Evolutionary conservation across 2,888 invertebrate species (phyloP).

Genomic region (Oscheius onirici): DNA sequence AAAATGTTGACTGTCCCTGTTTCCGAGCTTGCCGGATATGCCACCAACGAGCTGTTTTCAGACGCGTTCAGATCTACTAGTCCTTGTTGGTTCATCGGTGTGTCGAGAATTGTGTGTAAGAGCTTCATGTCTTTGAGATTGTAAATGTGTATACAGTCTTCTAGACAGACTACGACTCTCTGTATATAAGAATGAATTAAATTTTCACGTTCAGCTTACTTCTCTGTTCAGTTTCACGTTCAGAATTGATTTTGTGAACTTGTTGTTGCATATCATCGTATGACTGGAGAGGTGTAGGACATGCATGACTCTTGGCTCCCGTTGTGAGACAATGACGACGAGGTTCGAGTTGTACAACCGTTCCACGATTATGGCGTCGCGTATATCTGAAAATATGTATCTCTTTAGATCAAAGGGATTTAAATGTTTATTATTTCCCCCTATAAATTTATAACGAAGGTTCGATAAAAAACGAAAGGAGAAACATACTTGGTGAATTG

Average conservation of each 20-base stretch:
- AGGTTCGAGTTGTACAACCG: slow-evolving; percentile 95
- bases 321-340: slow-evolving; percentile 87
- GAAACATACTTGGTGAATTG: slow-evolving; percentile 4
- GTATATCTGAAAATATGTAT: slow-evolving; percentile 21
- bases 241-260: slow-evolving; percentile 91
- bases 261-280: slow-evolving; percentile 87
- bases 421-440: too few species aligned
- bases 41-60: slow-evolving; percentile 84
- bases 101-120: slow-evolving; percentile 95
- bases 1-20: slow-evolving; percentile 83
- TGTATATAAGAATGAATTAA: slow-evolving; percentile 72
- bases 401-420: too few species aligned
- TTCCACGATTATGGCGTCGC: slow-evolving; percentile 78
- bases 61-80: slow-evolving; percentile 64
- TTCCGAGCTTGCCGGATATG: slow-evolving; percentile 84
- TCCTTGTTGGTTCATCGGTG: slow-evolving; percentile 92
- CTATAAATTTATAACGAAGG: neutral
- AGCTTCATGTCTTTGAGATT: slow-evolving; percentile 81
- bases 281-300: slow-evolving; percentile 91
- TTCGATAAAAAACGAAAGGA: neutral
- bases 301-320: slow-evolving; percentile 88
- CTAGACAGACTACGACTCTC: slow-evolving; percentile 94
- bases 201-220: slow-evolving; percentile 75
- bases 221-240: slow-evolving; percentile 93
- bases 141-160: slow-evolving; percentile 96